phyloP scores from a whole-genome alignment of 2,113 vertebrate species.

The Rhynchomys soricoides region DNA sequence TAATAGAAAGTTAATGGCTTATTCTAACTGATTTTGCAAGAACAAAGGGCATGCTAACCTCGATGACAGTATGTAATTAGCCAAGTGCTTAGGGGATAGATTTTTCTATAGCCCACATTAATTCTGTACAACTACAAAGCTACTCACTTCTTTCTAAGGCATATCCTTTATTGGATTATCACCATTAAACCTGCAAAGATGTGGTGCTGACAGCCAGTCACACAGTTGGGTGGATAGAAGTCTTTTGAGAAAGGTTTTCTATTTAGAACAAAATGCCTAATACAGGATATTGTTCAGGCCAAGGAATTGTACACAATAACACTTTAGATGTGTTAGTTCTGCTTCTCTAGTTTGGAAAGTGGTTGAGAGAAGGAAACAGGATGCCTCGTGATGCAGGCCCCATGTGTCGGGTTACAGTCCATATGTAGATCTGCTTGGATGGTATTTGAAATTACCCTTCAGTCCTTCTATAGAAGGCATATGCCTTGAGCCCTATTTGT shows the following conservation, averaged over 20 bases:
- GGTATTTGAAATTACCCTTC: background rate
- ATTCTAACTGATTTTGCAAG: constrained; percentile 70
- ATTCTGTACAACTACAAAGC: constrained; percentile 66
- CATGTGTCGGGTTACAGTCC: background rate
- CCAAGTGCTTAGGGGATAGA: constrained; percentile 59
- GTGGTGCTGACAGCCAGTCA: constrained; percentile 38
- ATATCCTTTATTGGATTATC: constrained; percentile 58
- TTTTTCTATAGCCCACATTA: constrained; percentile 58
- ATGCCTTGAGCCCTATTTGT: background rate
- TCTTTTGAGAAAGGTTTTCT: constrained; percentile 28
- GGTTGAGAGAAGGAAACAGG: background rate
- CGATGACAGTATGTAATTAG: constrained; percentile 69
- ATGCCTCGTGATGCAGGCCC: background rate
- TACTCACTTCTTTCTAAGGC: constrained; percentile 22
- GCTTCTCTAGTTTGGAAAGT: constrained; percentile 29
- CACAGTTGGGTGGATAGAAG: background rate
- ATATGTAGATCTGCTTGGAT: background rate
- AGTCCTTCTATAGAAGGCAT: background rate
- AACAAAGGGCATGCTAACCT: constrained; percentile 71
- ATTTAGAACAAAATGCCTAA: background rate
- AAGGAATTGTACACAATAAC: too few relatives aligned
- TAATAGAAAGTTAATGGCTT: constrained; percentile 80
- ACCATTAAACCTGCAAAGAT: constrained; percentile 32
- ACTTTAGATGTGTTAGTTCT: background rate
- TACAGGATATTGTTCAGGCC: background rate